Evolutionary conservation across 1,140 invertebrate species (phyloP).

Genomic region (Macrobrachium rosenbergii): DNA sequence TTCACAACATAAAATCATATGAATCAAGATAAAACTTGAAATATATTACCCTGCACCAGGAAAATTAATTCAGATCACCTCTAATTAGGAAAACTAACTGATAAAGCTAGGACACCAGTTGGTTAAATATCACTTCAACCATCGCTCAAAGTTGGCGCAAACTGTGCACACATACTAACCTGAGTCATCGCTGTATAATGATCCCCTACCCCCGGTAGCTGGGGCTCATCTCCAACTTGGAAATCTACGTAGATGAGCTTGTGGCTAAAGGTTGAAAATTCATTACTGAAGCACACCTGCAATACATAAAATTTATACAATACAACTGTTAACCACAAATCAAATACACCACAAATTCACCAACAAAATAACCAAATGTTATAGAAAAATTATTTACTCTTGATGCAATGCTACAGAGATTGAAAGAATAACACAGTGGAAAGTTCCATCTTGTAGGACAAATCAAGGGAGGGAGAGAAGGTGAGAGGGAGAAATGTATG

Average conservation of each 20-base stretch:
- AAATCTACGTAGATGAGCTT: constrained; percentile 99
- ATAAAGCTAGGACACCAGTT: too few relatives aligned
- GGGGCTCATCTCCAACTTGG: constrained; percentile 92
- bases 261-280: constrained; percentile 99
- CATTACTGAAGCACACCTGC: constrained; percentile 96
- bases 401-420: not conserved
- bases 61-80: too few relatives aligned
- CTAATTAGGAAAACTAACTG: too few relatives aligned
- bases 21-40: too few relatives aligned
- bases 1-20: too few relatives aligned
- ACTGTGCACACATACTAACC: constrained; percentile 74
- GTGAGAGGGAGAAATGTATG: not conserved
- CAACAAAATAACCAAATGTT: not conserved
- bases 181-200: constrained; percentile 95
- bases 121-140: too few relatives aligned
- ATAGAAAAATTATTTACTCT: not conserved
- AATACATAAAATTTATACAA: not conserved
- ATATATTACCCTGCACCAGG: too few relatives aligned
- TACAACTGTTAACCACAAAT: not conserved
- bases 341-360: not conserved
- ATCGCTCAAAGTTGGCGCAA: too few relatives aligned
- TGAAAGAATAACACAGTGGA: not conserved
- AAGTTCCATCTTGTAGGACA: not conserved
- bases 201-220: constrained; percentile 87
- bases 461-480: not conserved